Evolutionary conservation across 2,797 vertebrate genomes (phyloP).

Genomic region (Fratercula arctica): DNA sequence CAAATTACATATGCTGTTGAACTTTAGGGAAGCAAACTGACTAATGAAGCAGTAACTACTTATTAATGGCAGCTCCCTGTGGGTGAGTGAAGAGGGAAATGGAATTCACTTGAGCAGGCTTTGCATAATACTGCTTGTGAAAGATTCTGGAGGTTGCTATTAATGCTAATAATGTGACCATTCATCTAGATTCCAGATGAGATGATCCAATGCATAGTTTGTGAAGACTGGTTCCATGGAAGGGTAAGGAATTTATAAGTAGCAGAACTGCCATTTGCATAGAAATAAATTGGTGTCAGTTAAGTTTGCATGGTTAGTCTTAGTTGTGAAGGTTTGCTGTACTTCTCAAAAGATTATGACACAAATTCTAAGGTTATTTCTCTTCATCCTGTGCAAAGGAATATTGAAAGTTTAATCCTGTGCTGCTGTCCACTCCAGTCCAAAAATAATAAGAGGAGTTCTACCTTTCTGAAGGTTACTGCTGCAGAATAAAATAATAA

Average conservation of each 20-base stretch:
- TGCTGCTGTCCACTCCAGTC: neutral
- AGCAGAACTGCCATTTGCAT: neutral
- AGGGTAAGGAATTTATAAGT: constrained; percentile 82
- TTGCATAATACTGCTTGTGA: neutral
- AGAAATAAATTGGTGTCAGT: neutral
- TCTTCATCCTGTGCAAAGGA: neutral
- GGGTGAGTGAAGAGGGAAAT: neutral
- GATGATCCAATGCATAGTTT: constrained; percentile 97
- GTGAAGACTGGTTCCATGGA: constrained; percentile 98
- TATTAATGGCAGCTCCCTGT: neutral
- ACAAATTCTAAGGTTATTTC: neutral
- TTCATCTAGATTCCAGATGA: constrained; percentile 88
- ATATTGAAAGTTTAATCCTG: neutral
- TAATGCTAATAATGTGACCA: neutral
- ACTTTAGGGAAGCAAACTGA: neutral
- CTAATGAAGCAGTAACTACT: neutral
- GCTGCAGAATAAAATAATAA: neutral
- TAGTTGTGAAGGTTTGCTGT: neutral
- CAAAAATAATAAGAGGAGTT: neutral
- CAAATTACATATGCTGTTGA: neutral
- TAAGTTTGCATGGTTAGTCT: neutral
- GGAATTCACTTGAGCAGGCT: neutral
- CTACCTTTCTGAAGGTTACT: neutral
- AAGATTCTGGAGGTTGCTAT: neutral
- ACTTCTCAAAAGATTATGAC: neutral